phyloP scores from a whole-genome alignment of 2,113 vertebrate genomes.

The Oryzias curvinotus region DNA sequence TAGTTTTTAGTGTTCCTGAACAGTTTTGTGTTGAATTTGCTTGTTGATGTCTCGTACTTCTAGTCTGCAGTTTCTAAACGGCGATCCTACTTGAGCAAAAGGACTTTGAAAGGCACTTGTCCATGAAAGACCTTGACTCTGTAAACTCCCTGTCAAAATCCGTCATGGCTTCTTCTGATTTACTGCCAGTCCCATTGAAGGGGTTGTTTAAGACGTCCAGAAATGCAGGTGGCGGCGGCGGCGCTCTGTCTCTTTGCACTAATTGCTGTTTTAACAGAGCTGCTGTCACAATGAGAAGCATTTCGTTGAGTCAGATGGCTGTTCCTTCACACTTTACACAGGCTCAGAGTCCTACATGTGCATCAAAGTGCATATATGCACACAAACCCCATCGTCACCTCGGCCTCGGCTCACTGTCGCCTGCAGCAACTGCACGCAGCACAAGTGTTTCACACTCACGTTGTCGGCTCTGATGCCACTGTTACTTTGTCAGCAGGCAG shows the following conservation, averaged over 20 bases:
- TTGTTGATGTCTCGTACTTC: too few species aligned
- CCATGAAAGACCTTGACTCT: slow-evolving; percentile 56
- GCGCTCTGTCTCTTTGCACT: slow-evolving; percentile 19
- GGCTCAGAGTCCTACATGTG: slow-evolving; percentile 23
- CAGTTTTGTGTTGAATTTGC: too few species aligned
- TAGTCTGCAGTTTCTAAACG: slow-evolving; percentile 17
- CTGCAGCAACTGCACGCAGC: slow-evolving; percentile 57
- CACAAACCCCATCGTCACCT: slow-evolving; percentile 32
- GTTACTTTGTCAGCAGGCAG: slow-evolving; percentile 26
- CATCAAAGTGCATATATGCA: slow-evolving; percentile 18
- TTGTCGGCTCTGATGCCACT: not conserved
- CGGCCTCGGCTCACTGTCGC: slow-evolving; percentile 48
- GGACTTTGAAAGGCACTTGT: slow-evolving; percentile 52
- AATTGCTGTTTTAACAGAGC: slow-evolving; percentile 53
- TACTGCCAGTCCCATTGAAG: slow-evolving; percentile 28
- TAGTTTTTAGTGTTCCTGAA: too few species aligned
- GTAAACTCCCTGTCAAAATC: slow-evolving; percentile 53
- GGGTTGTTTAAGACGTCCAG: slow-evolving; percentile 34
- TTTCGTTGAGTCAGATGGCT: slow-evolving; percentile 31
- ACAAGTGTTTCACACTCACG: slow-evolving; percentile 22
- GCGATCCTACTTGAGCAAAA: slow-evolving; percentile 47
- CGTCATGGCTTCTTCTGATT: slow-evolving; percentile 50
- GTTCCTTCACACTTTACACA: slow-evolving; percentile 64
- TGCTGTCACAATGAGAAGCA: slow-evolving; percentile 64
- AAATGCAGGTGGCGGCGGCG: slow-evolving; percentile 36